phyloP scores from a whole-genome alignment of 1,140 invertebrate genomes.

The Periplaneta americana region DNA sequence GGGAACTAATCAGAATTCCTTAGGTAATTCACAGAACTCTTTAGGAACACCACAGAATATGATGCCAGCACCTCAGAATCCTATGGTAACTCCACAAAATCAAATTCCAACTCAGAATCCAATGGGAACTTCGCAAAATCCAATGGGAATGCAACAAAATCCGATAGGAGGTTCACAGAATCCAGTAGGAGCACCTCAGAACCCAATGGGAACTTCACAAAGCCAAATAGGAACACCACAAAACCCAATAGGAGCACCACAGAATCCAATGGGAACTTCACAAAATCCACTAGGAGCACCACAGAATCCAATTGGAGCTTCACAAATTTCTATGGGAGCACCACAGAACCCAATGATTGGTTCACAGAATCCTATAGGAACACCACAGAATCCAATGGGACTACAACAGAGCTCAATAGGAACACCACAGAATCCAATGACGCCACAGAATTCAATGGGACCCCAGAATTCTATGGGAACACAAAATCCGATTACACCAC shows the following conservation, averaged over 20 bases:
- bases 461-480: not conserved
- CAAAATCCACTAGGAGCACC: not conserved
- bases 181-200: not conserved
- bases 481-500: not conserved
- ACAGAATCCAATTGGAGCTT: not conserved
- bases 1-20: conserved; percentile 2
- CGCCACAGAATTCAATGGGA: not conserved
- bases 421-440: conserved; percentile 2
- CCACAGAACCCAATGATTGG: not conserved
- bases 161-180: not conserved
- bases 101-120: not conserved
- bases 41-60: not conserved
- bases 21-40: not conserved
- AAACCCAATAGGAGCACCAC: not conserved
- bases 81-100: not conserved
- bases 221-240: not conserved
- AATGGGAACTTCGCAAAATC: not conserved
- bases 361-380: not conserved
- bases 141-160: not conserved
- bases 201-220: not conserved
- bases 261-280: not conserved
- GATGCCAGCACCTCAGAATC: not conserved
- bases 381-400: not conserved
- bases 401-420: conserved; percentile 10
- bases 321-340: not conserved